These are phyloP conservation scores for Epizoanthus fatuus DNA, from an alignment of 92 coral and sea anemone species.

Conservation along the genomic window DNA sequence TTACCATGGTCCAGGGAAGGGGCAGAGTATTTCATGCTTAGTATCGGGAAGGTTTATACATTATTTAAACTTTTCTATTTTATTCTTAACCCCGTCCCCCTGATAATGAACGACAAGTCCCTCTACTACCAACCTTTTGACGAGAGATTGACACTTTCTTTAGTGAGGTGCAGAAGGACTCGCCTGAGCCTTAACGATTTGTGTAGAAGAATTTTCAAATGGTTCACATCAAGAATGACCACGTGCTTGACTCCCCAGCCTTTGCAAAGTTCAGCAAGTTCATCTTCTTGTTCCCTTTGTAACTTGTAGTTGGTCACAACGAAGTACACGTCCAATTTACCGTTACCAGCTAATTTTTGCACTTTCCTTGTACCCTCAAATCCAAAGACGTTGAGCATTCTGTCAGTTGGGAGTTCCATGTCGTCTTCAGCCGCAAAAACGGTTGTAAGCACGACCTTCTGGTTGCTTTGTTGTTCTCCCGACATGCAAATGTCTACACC, in stretches of 20 bases:
- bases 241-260: neutral
- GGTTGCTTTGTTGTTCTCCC: neutral
- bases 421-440: neutral
- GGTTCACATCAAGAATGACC: neutral
- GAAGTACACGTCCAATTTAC: neutral
- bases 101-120: too few relatives aligned
- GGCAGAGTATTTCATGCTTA: too few relatives aligned
- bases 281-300: neutral
- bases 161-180: neutral
- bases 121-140: neutral
- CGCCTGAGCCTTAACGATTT: neutral
- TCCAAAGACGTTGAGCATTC: neutral
- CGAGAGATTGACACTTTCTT: neutral
- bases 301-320: slow-evolving; percentile 13
- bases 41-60: too few relatives aligned
- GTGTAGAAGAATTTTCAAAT: neutral
- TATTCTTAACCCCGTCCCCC: too few relatives aligned
- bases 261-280: neutral
- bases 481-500: neutral
- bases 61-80: too few relatives aligned
- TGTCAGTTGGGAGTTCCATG: neutral
- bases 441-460: neutral
- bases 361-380: neutral
- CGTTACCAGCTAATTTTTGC: neutral
- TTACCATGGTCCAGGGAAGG: too few relatives aligned